Percentiles rank a stretch among this genome's conserved stretches.
Evolutionary conservation across 2,888 invertebrate species (phyloP).

Genomic region (Drosophila incognita): DNA sequence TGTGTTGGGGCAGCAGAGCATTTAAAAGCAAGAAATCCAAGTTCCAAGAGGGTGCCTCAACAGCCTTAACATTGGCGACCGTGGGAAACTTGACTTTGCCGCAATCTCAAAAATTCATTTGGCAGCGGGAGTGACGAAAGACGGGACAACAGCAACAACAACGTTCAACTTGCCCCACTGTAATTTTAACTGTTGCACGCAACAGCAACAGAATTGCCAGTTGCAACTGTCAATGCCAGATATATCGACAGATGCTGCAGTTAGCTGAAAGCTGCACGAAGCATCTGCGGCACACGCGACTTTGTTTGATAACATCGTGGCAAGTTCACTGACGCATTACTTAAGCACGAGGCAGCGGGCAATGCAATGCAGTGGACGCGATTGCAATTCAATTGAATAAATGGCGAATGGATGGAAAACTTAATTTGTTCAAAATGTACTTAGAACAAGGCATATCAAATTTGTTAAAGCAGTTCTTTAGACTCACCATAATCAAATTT

Average conservation of each 20-base stretch:
- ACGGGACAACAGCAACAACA: slow-evolving; percentile 1
- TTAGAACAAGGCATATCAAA: not conserved
- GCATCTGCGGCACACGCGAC: slow-evolving; percentile 27
- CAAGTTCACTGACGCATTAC: slow-evolving; percentile 1
- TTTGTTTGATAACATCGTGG: slow-evolving; percentile 11
- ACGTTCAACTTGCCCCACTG: not conserved
- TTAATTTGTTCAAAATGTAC: not conserved
- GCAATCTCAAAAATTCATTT: slow-evolving; percentile 32
- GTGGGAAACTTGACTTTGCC: slow-evolving; percentile 35
- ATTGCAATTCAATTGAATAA: not conserved
- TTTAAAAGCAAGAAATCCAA: not conserved
- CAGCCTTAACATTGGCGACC: slow-evolving; percentile 19
- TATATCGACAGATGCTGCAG: slow-evolving; percentile 2
- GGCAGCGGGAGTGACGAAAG: slow-evolving; percentile 7
- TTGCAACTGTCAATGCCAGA: slow-evolving; percentile 13
- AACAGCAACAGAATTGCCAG: slow-evolving; percentile 1
- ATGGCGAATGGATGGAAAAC: not conserved
- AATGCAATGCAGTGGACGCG: not conserved
- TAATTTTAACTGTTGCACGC: slow-evolving; percentile 4
- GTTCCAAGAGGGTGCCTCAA: not conserved
- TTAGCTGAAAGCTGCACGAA: slow-evolving; percentile 1
- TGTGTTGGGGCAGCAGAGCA: slow-evolving; percentile 1
- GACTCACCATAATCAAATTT: no score
- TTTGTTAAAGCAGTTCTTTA: not conserved
- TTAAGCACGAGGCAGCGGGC: slow-evolving; percentile 2